Base-by-base conservation (phyloP, 2,113 vertebrate species). In the Mesocricetus auratus region DNA sequence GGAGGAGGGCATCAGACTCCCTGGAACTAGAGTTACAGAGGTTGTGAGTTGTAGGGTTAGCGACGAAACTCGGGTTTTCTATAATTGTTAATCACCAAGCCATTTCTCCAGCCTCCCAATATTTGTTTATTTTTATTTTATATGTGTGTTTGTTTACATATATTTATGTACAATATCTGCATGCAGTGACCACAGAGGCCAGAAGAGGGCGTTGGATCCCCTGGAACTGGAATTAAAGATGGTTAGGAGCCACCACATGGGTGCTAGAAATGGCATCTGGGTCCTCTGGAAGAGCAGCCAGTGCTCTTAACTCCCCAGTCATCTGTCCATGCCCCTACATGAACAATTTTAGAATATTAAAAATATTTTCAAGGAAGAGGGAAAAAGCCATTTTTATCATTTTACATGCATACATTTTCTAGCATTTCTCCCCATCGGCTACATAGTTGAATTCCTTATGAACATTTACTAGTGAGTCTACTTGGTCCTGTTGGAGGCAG, bases 291-390 rank as follows among this genome's bases (percentile, higher is more conserved):
- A 73, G 69, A 73, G n/a, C 69, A 73, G n/a, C 69, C 69, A 73
- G 19, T 21, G 68, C 36, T 69, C 36, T 39, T 39, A 73, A 73
- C 36, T 71, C 36, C 17, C 0, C 3, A n/a, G 17, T 7, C n/a
- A n/a, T 71, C 69, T 39, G 2, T 39, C 36, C 36, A 71, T 7
- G 69, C 17, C 36, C 19, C 69, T n/a, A 75, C 50, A 81, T 11
- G 71, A 87, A 79, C 33, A 60, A 62, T 53, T 91, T 90, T 69
- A 95, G 93, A 86, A 89, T 7, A 31, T 77, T 73, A 75, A 83
- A 94, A 89, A 45, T 64, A 53, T 19, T 19, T 86, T 93, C 17
- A 15, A 86, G n/a, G 73, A 78, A 77, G n/a, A 66, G 45, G 39
- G 8, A 42, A 73, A 92, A 74, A n/a, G 81, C 47, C 3, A n/a